Evolutionary conservation across 2,113 vertebrate species (phyloP), one percentile per base, ranked within the genome.

Genomic region (Aphelocoma coerulescens): DNA sequence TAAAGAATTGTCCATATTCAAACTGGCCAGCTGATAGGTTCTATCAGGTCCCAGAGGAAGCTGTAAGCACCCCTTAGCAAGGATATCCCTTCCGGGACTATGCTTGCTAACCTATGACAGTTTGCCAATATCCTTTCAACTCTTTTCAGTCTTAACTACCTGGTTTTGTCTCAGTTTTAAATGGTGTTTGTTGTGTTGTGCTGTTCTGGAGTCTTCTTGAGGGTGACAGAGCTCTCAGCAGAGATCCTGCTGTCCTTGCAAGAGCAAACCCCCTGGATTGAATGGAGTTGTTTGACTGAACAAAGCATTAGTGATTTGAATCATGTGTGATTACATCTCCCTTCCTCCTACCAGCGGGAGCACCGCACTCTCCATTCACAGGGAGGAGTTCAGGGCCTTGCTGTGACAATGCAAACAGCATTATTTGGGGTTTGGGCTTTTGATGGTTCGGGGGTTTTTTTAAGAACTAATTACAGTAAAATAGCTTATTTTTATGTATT

Each of bases 281-380:
- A 26, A 37, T 32, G 28, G 63, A 75, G 26, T 3, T 77, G 41
- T 55, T 49, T 59, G 80, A 57, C 52, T n/a, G 54, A 61, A 54
- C 17, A 32, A 49, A 41, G 27, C 37, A 32, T 51, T 9, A 12
- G 23, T 11, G 44, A 59, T 68, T 51, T 39, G 41, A 67, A 52
- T 55, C 10, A 0, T 28, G 2, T 5, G 6, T 20, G 46, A 28
- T 61, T 46, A 3, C 28, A 2, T 19, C 20, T 85, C 26, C 57
- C 49, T 63, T 22, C 52, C 37, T 71, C 8, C 21, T 6, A 1
- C 39, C 76, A 35, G 55, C 0, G 0, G 2, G 4, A 55, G 62
- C 43, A 27, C 39, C 5, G 0, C 0, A 0, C 17, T 27, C 54
- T 71, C 66, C 6, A 1, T 51, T 43, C 5, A 0, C 10, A 13